Evolutionary conservation across 2,797 vertebrate genomes (phyloP).

Genomic region (Morelia viridis): DNA sequence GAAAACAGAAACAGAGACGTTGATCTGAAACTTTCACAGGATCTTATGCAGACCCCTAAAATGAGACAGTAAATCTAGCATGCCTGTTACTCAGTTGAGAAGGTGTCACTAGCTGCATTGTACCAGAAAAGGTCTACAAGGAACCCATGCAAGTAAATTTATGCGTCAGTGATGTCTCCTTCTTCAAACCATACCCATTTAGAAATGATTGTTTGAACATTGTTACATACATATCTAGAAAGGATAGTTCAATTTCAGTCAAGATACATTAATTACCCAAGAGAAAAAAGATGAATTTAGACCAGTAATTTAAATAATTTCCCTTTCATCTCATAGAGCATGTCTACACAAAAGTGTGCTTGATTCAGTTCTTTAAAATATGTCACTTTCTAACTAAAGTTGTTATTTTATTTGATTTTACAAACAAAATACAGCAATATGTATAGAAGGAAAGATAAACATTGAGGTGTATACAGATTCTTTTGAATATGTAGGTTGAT

Average conservation of each 20-base stretch:
- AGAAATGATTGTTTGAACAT: not conserved
- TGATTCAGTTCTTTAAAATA: not conserved
- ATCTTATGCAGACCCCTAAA: not conserved
- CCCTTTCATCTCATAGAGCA: not conserved
- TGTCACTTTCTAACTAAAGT: not conserved
- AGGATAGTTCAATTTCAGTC: not conserved
- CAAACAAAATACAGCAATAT: not conserved
- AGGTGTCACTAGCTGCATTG: too few species aligned
- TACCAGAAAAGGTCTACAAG: not conserved
- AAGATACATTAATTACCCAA: not conserved
- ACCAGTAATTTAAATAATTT: not conserved
- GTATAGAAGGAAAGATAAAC: not conserved
- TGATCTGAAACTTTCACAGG: not conserved
- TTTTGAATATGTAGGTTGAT: not conserved
- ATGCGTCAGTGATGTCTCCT: not conserved
- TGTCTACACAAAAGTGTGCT: not conserved
- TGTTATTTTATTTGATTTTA: not conserved
- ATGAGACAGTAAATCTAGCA: not conserved
- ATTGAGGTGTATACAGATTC: not conserved
- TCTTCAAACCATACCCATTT: not conserved
- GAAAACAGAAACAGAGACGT: not conserved
- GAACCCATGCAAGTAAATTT: not conserved
- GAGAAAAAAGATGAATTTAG: not conserved
- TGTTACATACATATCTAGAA: not conserved
- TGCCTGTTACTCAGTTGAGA: not conserved